Base-by-base conservation (phyloP, 2,888 invertebrate species). In the Drosophila affinis region DNA sequence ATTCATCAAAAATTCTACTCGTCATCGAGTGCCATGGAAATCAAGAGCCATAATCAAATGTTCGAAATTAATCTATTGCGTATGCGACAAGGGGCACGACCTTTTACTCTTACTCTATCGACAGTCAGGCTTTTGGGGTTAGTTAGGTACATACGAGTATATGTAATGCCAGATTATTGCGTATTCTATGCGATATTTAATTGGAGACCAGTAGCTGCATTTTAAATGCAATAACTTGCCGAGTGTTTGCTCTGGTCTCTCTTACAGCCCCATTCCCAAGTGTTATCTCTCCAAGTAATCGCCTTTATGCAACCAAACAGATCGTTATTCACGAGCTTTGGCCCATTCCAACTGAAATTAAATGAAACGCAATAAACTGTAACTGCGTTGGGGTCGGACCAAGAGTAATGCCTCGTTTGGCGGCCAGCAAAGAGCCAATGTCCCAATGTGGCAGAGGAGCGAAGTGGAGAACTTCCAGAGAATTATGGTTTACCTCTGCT, bases 251-350 rank as follows among this genome's bases (percentile, higher is more conserved):
- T 29, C 18, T 29, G 34, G 14, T 34, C 17, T 24, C 48, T 18
- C 63, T 64, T 70, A 48, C 62, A 52, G 64, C 53, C 70, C 39
- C 39, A 6, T 14, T n/a, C 39, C 39, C 39, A n/a, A 39, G 14
- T n/a, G 39, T 57, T 51, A 57, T 58, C 56, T 54, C 45, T 49
- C 49, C 65, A 32, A 47, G 55, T 64, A 51, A 27, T 46, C 58
- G 54, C 58, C 49, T 53, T 74, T 53, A 72, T 76, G 55, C 57
- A 62, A 68, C 69, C 81, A 72, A 70, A 64, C 68, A 72, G 82
- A 52, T 57, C 78, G 87, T 81, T 81, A 78, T 80, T 81, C 39
- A 68, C 57, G 61, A 83, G 80, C 73, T 63, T 53, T 61, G 39
- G 45, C 44, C 27, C 56, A 52, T 29, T 56, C 46, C 17, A 32